Conservation (phyloP, 2,888 invertebrate species). For the Pterobdella sp. region DNA sequence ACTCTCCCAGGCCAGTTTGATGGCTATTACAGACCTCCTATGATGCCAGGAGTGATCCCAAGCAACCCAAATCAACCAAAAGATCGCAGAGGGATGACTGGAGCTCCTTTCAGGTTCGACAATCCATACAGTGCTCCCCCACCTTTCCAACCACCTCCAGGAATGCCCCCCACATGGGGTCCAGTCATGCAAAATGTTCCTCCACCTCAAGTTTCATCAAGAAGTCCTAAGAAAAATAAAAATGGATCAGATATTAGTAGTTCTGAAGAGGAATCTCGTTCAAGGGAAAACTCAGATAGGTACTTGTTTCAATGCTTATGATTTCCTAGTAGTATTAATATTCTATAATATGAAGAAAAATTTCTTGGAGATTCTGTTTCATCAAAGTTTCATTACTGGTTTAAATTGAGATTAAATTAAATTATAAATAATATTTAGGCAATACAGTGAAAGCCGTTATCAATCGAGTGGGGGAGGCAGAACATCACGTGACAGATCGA, state of each 20-base stretch:
- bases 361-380: too few relatives aligned
- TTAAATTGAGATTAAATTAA: too few relatives aligned
- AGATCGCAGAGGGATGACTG: constrained; percentile 30
- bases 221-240: not conserved
- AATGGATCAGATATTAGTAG: not conserved
- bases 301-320: too few relatives aligned
- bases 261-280: not conserved
- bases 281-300: constrained; percentile 7
- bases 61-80: constrained; percentile 7
- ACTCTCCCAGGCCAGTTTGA: constrained; percentile 29
- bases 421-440: too few relatives aligned
- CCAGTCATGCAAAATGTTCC: not conserved
- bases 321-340: too few relatives aligned
- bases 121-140: constrained; percentile 29
- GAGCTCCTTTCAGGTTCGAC: constrained; percentile 30
- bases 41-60: constrained; percentile 24
- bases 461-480: not conserved
- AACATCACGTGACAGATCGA: not conserved
- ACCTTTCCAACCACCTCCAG: constrained; percentile 30
- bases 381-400: too few relatives aligned
- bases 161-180: constrained; percentile 26
- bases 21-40: constrained; percentile 15
- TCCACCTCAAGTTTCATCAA: not conserved
- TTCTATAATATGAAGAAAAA: too few relatives aligned
- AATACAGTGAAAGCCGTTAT: not conserved